Evolutionary conservation across 1,140 invertebrate genomes (phyloP), one percentile per base, ranked within the genome.

Genomic region (Oedothorax gibbosus): DNA sequence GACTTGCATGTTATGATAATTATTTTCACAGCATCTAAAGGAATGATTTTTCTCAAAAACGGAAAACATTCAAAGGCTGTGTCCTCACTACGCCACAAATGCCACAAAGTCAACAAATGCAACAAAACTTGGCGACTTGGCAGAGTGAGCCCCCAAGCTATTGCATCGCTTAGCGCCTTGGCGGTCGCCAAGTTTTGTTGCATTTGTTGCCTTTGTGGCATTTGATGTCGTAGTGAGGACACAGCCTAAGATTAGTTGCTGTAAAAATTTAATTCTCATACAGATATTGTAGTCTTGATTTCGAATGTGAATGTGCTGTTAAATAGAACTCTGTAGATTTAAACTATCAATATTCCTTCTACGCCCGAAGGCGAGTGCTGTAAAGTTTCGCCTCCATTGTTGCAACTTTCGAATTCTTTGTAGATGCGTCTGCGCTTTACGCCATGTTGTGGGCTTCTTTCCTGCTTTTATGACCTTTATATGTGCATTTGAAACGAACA

Each of bases 391-490:
- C 9, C 57, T 69, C 18, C 68, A 14, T 71, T 49, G 51, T 71
- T 71, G 35, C 35, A 35, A 35, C 54, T 71, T 51, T 71, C 35
- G 69, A 71, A 71, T 53, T 71, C 69, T 71, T 68, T 71, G 50
- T 71, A 18, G 69, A 71, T 20, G 69, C 51, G 50, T 71, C 69
- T 71, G 49, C 54, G 69, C 69, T 71, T 71, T 71, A 71, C 69
- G 54, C 54, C 69, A 53, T 71, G 65, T 68, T 68, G 65, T 68
- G 12, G 21, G 69, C 54, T 18, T 51, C 54, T 71, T 20, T 71
- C 69, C 69, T 51, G 69, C 69, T 51, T 71, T 71, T 51, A 71
- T 71, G 20, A 71, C 69, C 69, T 71, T 71, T 71, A 71, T 71
- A 71, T 71, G 54, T 71, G 69, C 69, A 71, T 71, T 71, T 71